phyloP scores from a whole-genome alignment of 2,888 invertebrate genomes.

The Cephonodes hylas region DNA sequence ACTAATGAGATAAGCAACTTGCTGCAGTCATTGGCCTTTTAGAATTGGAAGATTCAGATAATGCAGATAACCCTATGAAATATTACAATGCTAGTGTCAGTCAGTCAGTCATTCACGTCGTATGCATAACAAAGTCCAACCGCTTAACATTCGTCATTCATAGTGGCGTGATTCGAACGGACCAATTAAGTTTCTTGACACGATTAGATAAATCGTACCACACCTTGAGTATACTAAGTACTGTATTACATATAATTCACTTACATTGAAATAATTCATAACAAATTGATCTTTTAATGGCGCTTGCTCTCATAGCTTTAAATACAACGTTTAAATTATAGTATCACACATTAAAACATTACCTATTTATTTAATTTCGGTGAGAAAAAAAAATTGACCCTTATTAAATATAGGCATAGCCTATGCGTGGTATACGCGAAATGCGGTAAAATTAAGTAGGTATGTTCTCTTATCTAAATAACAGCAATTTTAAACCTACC shows the following conservation, averaged over 20 bases:
- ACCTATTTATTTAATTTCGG: too few relatives aligned
- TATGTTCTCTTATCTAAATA: too few relatives aligned
- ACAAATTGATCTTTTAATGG: neutral
- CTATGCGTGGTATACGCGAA: too few relatives aligned
- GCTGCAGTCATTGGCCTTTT: conserved; percentile 25
- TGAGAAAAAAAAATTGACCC: too few relatives aligned
- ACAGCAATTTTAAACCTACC: too few relatives aligned
- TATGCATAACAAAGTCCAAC: conserved; percentile 52
- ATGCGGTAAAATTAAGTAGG: too few relatives aligned
- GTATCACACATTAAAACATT: too few relatives aligned
- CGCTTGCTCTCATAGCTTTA: neutral
- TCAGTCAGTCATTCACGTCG: conserved; percentile 20
- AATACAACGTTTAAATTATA: too few relatives aligned
- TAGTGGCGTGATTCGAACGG: conserved; percentile 69
- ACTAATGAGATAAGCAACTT: neutral
- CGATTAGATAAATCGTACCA: conserved; percentile 62
- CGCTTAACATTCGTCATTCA: conserved; percentile 54
- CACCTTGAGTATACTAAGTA: conserved; percentile 21
- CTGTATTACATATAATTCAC: neutral
- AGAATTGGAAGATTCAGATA: conserved; percentile 23
- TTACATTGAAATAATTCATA: neutral
- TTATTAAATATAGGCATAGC: too few relatives aligned
- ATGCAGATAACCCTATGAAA: conserved; percentile 12
- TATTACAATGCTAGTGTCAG: conserved; percentile 19
- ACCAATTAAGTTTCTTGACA: conserved; percentile 59